Percentiles rank a stretch among this genome's conserved stretches.
Conservation (phyloP, 2,113 vertebrate species). For the Alouatta palliata region DNA sequence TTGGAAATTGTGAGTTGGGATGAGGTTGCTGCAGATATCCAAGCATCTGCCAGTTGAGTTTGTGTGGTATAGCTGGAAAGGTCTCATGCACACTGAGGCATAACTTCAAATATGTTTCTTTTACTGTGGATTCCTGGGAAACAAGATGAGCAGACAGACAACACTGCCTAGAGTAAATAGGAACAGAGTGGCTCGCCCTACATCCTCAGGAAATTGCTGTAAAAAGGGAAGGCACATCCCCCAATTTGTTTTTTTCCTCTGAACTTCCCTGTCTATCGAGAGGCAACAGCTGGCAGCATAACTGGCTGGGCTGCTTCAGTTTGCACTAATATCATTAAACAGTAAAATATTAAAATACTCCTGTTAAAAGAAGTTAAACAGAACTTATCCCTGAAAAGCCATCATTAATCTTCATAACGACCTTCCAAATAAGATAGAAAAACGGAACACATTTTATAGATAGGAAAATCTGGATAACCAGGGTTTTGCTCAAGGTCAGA, state of each 20-base stretch:
- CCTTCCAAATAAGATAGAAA: conserved; percentile 40
- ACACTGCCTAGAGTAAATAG: conserved; percentile 32
- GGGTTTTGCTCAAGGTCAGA: conserved; percentile 61
- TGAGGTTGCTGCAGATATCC: background rate
- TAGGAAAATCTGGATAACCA: conserved; percentile 21
- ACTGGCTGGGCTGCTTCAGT: background rate
- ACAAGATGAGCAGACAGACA: conserved; percentile 18
- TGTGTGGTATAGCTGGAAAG: background rate
- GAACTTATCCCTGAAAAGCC: conserved; percentile 36
- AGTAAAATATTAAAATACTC: conserved; percentile 9
- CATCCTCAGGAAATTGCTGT: conserved; percentile 21
- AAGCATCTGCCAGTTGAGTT: background rate
- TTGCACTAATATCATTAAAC: background rate
- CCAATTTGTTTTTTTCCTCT: background rate
- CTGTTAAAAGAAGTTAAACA: conserved; percentile 34
- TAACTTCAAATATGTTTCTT: conserved; percentile 25
- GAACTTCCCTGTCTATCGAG: background rate
- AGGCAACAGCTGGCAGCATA: background rate
- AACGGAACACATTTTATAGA: conserved; percentile 9
- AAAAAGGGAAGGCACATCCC: background rate
- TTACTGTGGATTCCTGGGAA: conserved; percentile 38
- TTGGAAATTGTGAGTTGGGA: background rate
- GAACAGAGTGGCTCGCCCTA: background rate
- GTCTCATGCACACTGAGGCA: background rate
- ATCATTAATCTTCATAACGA: conserved; percentile 50